Evolutionary conservation across 1,140 invertebrate species (phyloP).

Genomic region (Zaprionus ghesquierei): DNA sequence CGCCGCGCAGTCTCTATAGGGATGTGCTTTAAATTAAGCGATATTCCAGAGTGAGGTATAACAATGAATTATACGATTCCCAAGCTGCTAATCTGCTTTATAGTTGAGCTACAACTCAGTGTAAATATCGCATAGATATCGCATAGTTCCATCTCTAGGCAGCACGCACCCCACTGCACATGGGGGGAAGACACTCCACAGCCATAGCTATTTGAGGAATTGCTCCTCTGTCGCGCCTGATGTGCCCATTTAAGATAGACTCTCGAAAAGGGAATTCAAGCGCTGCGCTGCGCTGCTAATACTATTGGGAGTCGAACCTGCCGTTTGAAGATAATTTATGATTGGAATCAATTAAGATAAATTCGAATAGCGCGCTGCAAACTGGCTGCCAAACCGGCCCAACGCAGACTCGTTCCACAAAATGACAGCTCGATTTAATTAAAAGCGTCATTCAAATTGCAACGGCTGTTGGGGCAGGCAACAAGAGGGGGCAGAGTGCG

Average conservation of each 20-base stretch:
- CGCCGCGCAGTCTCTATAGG: not conserved
- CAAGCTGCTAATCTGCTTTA: not conserved
- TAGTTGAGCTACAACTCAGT: not conserved
- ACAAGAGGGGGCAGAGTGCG: not conserved
- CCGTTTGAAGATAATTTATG: slow-evolving; percentile 58
- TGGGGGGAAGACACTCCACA: slow-evolving; percentile 14
- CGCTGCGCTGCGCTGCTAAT: not conserved
- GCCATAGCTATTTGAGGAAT: slow-evolving; percentile 29
- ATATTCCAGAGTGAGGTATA: not conserved
- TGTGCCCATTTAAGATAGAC: slow-evolving; percentile 29
- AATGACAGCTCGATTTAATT: slow-evolving; percentile 61
- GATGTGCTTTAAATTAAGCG: not conserved
- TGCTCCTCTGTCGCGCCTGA: slow-evolving; percentile 6
- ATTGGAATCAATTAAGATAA: slow-evolving; percentile 77
- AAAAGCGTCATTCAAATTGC: slow-evolving; percentile 48
- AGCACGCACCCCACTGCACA: not conserved
- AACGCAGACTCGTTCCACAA: slow-evolving; percentile 49
- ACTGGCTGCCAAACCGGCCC: slow-evolving; percentile 33
- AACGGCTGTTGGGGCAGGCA: slow-evolving; percentile 9
- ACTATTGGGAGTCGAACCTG: slow-evolving; percentile 23
- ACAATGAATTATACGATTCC: not conserved
- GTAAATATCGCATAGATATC: not conserved
- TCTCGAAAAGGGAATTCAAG: not conserved
- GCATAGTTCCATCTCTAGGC: not conserved
- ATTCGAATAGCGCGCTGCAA: slow-evolving; percentile 21